Conservation (phyloP, 2,888 invertebrate genomes). For the Dolomedes plantarius region DNA sequence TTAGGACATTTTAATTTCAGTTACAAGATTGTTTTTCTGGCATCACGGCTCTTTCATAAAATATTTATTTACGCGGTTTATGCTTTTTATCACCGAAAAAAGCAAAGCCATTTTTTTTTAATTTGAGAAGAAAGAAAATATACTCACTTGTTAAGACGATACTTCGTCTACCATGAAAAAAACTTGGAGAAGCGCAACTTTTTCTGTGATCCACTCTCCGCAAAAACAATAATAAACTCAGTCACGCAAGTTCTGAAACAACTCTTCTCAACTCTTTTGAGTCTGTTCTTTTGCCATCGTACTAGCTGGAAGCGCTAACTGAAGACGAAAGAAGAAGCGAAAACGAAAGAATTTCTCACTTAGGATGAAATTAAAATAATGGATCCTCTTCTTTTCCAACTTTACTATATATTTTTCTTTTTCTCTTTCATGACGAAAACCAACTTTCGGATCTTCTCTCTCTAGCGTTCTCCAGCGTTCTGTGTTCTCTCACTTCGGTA, state of each 20-base stretch:
- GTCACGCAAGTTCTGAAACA: constrained; percentile 57
- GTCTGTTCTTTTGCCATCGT: background rate
- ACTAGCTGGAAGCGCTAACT: background rate
- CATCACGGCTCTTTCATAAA: too few relatives aligned
- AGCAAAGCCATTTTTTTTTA: too few relatives aligned
- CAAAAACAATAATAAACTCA: constrained; percentile 40
- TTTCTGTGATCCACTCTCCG: constrained; percentile 30
- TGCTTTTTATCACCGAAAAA: too few relatives aligned
- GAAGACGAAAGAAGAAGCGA: background rate
- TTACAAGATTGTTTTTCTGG: too few relatives aligned
- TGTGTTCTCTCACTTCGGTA: constrained; percentile 64
- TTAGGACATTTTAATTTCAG: too few relatives aligned
- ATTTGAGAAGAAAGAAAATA: background rate
- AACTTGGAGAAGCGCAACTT: constrained; percentile 51
- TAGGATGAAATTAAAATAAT: constrained; percentile 22
- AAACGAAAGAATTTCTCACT: background rate
- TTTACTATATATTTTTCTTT: constrained; percentile 34
- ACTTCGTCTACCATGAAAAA: constrained; percentile 36
- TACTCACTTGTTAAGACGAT: constrained; percentile 59
- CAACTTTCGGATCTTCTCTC: constrained; percentile 47
- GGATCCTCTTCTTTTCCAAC: constrained; percentile 33
- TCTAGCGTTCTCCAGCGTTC: constrained; percentile 46
- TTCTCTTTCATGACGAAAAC: constrained; percentile 47
- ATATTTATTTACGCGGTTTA: too few relatives aligned
- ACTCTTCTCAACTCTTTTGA: constrained; percentile 38